Evolutionary conservation across 1,140 invertebrate genomes (phyloP).

Genomic region (Polyergus mexicanus): DNA sequence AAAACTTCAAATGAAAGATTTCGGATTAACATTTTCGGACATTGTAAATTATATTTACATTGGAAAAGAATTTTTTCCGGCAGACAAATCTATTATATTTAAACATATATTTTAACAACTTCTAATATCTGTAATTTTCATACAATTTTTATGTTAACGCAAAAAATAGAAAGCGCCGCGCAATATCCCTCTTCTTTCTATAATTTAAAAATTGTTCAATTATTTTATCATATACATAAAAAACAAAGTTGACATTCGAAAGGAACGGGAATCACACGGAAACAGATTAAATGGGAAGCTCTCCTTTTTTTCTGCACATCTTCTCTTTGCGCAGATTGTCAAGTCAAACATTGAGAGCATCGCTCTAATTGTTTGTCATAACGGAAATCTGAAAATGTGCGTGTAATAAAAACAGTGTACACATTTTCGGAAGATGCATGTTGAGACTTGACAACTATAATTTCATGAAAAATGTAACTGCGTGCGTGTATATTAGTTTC

Average conservation of each 20-base stretch:
- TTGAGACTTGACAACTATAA: not conserved
- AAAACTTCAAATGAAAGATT: not conserved
- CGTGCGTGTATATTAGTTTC: not conserved
- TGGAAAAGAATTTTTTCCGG: not conserved
- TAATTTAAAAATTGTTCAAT: not conserved
- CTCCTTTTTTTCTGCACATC: slow-evolving; percentile 21
- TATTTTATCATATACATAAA: not conserved
- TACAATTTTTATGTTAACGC: not conserved
- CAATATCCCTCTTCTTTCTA: no score
- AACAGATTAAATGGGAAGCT: slow-evolving; percentile 41
- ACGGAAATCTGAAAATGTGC: slow-evolving; percentile 48
- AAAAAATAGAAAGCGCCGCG: not conserved
- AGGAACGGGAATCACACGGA: not conserved
- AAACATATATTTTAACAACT: not conserved
- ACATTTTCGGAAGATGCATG: slow-evolving; percentile 49
- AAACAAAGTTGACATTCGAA: not conserved
- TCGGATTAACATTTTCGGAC: not conserved
- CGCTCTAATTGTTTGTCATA: not conserved
- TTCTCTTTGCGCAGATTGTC: not conserved
- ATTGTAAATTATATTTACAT: not conserved
- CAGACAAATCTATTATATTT: not conserved
- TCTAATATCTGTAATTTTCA: not conserved
- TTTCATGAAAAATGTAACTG: slow-evolving; percentile 2
- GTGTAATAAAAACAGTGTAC: slow-evolving; percentile 39
- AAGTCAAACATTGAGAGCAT: not conserved